Evolutionary conservation across 2,113 vertebrate species (phyloP).

Genomic region (Miniopterus natalensis): DNA sequence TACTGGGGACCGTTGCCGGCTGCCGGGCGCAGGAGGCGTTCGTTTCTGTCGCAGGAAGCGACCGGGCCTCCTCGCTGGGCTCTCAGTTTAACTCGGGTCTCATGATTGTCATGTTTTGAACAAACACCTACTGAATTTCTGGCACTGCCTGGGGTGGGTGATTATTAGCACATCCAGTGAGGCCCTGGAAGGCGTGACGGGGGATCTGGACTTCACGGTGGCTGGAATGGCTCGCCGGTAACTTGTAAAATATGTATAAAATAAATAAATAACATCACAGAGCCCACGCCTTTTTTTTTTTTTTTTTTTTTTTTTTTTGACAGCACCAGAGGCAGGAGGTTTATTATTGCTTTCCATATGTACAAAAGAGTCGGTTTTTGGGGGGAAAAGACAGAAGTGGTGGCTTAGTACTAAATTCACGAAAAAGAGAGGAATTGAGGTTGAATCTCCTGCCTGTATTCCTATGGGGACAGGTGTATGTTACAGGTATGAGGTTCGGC

Average conservation of each 20-base stretch:
- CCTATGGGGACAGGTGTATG: too few species aligned
- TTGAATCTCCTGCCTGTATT: too few species aligned
- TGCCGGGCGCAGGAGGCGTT: background rate
- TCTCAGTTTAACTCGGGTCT: background rate
- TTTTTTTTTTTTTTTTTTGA: too few species aligned
- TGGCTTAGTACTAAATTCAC: background rate
- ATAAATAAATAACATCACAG: background rate
- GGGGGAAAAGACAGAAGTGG: too few species aligned
- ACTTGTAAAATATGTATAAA: background rate
- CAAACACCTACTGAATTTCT: background rate
- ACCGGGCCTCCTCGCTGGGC: background rate
- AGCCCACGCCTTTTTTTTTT: background rate
- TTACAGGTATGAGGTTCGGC: too few species aligned
- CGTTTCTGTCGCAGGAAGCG: background rate
- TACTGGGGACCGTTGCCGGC: background rate
- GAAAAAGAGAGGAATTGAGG: too few species aligned
- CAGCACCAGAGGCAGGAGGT: background rate
- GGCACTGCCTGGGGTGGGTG: too few species aligned
- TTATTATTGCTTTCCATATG: accelerated
- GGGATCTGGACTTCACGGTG: too few species aligned
- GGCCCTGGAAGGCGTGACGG: too few species aligned
- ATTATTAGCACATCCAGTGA: too few species aligned
- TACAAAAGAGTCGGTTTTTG: accelerated
- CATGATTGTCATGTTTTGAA: background rate
- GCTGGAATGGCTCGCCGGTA: too few species aligned